Percentiles rank a stretch among this genome's conserved stretches.
Evolutionary conservation across 2,113 vertebrate species (phyloP).

Genomic region (Rafetus swinhoei): DNA sequence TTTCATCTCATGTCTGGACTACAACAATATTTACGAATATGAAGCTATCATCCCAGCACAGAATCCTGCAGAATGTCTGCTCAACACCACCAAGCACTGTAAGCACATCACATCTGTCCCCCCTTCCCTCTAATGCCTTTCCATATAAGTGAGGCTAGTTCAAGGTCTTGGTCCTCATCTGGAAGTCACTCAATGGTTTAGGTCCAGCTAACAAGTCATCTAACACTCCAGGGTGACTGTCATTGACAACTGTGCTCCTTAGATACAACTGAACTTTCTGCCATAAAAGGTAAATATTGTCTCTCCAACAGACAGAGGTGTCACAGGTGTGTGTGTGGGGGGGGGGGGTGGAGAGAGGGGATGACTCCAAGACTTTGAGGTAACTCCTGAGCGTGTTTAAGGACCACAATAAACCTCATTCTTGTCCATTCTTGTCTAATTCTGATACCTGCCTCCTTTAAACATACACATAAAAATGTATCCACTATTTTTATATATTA

Average conservation of each 20-base stretch:
- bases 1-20: too few relatives aligned
- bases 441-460: not conserved
- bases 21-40: too few relatives aligned
- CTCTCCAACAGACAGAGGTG: not conserved
- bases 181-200: not conserved
- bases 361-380: not conserved
- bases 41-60: too few relatives aligned
- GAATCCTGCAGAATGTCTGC: not conserved
- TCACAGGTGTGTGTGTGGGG: not conserved
- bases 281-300: not conserved
- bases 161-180: not conserved
- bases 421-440: not conserved
- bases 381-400: not conserved
- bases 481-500: not conserved
- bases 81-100: not conserved
- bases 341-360: too few relatives aligned
- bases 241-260: not conserved
- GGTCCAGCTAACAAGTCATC: not conserved
- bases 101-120: not conserved
- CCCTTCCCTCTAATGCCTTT: not conserved
- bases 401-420: rapidly evolving
- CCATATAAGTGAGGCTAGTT: not conserved
- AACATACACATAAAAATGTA: not conserved
- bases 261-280: not conserved
- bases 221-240: not conserved